phyloP scores from a whole-genome alignment of 1,140 invertebrate species.

The Camponotus pennsylvanicus region DNA sequence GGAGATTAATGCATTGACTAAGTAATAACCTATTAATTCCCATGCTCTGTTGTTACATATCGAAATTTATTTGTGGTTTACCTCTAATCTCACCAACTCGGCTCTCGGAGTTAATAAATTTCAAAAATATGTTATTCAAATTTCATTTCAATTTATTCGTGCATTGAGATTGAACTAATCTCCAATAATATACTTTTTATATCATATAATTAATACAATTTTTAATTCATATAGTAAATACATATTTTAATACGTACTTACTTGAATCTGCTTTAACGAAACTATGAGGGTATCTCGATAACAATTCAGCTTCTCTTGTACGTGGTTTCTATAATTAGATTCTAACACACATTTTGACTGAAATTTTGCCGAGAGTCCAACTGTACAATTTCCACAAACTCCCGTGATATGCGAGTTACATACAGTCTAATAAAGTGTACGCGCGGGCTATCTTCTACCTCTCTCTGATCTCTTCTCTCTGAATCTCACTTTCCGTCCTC shows the following conservation, averaged over 20 bases:
- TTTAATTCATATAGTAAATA: neutral
- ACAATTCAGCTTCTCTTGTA: conserved; percentile 6
- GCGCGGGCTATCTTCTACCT: conserved; percentile 9
- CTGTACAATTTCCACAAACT: conserved; percentile 20
- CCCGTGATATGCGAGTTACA: conserved; percentile 31
- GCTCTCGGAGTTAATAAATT: neutral
- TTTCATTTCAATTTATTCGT: neutral
- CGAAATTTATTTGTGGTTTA: conserved; percentile 12
- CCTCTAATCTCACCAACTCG: neutral
- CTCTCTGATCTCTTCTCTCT: neutral
- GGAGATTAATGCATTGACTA: conserved; percentile 5
- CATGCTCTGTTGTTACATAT: neutral
- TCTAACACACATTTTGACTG: conserved; percentile 39
- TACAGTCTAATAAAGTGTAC: conserved; percentile 38
- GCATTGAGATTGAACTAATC: neutral
- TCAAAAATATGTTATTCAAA: neutral
- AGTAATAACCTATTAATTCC: conserved; percentile 8
- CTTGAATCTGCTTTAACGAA: conserved; percentile 15
- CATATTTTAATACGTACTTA: neutral
- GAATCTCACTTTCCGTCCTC: conserved; percentile 8
- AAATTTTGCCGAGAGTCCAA: conserved; percentile 1
- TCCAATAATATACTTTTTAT: neutral
- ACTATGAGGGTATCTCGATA: neutral
- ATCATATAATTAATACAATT: neutral
- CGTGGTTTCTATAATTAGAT: conserved; percentile 43